Percentiles rank a stretch among this genome's conserved stretches.
Conservation (phyloP, 2,888 invertebrate species). For the Phorcus lineatus region DNA sequence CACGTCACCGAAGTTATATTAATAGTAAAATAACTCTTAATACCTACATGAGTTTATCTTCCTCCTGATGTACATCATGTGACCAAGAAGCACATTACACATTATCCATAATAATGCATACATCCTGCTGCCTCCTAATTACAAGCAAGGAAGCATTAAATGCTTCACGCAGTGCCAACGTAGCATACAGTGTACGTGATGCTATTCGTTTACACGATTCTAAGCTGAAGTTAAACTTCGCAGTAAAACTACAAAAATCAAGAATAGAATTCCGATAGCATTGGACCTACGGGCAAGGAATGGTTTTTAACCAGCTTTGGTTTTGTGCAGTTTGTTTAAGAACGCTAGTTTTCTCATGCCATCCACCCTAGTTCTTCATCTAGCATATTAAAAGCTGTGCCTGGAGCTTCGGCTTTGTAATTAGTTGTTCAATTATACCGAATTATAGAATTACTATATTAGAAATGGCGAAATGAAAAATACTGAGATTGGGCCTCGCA, state of each 20-base stretch:
- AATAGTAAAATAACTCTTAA: no score
- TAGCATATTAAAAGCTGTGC: not conserved
- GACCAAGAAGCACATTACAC: no score
- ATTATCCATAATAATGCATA: no score
- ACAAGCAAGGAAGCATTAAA: no score
- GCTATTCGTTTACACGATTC: no score
- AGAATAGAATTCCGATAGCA: not conserved
- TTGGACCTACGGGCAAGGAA: not conserved
- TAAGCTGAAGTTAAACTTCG: no score
- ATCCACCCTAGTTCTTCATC: not conserved
- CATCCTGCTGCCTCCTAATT: no score
- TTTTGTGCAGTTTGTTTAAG: not conserved
- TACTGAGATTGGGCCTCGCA: not conserved
- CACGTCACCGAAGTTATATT: no score
- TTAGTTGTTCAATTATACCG: not conserved
- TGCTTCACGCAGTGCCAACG: no score
- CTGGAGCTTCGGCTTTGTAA: conserved; percentile 3
- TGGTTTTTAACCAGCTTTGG: not conserved
- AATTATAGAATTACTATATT: conserved; percentile 25
- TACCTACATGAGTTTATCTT: no score
- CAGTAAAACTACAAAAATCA: conserved; percentile 4
- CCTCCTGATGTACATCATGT: no score
- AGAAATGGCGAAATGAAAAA: conserved; percentile 23
- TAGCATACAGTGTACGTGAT: no score
- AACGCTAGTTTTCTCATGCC: not conserved